These are phyloP conservation scores for Clusia tigrina DNA, from an alignment of 2,888 invertebrate genomes.

Conservation along the genomic window DNA sequence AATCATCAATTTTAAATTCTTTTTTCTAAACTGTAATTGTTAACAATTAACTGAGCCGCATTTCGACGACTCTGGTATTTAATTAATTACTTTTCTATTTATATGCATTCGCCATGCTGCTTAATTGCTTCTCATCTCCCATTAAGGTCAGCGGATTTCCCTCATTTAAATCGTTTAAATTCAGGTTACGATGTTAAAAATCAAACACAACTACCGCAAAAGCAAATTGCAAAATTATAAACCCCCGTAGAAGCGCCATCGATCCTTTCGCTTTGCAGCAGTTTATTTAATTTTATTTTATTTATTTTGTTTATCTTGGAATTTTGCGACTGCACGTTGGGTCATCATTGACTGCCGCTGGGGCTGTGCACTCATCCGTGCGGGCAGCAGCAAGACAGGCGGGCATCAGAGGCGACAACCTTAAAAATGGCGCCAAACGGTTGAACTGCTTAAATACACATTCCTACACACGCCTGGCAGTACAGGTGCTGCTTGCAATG, in stretches of 20 bases:
- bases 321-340: not conserved
- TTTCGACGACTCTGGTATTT: too few relatives aligned
- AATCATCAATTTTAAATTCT: too few relatives aligned
- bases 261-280: slow-evolving; percentile 30
- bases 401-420: slow-evolving; percentile 48
- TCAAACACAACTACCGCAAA: not conserved
- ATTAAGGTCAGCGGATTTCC: too few relatives aligned
- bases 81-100: too few relatives aligned
- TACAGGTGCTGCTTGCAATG: slow-evolving; percentile 14
- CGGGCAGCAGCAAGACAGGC: slow-evolving; percentile 38
- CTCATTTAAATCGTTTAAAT: not conserved
- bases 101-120: too few relatives aligned
- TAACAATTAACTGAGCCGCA: too few relatives aligned
- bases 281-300: slow-evolving; percentile 30
- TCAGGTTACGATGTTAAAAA: not conserved
- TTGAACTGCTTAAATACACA: slow-evolving; percentile 11
- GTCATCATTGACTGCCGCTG: slow-evolving; percentile 18
- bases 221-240: slow-evolving; percentile 27
- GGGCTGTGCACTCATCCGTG: slow-evolving; percentile 44
- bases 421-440: slow-evolving; percentile 42
- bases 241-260: slow-evolving; percentile 30
- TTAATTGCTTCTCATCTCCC: too few relatives aligned
- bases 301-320: slow-evolving; percentile 3
- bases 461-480: not conserved
- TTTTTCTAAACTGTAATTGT: too few relatives aligned